phyloP scores from a whole-genome alignment of 92 coral and sea anemone species.

The Epizoanthus scotinus region DNA sequence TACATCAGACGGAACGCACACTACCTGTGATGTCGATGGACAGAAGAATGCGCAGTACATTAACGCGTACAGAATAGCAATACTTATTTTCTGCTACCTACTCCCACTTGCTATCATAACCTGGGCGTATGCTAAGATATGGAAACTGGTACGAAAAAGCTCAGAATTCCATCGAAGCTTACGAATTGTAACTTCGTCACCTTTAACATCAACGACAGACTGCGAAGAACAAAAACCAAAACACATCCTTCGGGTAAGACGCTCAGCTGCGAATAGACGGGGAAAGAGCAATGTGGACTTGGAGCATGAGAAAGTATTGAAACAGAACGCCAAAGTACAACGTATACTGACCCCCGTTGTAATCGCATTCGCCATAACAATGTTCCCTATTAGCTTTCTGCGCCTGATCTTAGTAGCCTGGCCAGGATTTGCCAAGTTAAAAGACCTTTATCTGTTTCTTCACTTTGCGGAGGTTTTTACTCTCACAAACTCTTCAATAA shows the following conservation, averaged over 20 bases:
- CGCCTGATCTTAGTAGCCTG: constrained; percentile 29
- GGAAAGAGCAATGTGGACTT: background rate
- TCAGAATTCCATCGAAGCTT: constrained; percentile 12
- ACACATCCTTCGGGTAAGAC: no score
- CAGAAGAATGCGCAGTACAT: background rate
- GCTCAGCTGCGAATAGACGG: background rate
- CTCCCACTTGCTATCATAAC: constrained; percentile 31
- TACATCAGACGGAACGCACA: background rate
- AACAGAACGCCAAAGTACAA: constrained; percentile 45
- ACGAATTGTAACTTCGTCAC: background rate
- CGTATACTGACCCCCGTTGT: constrained; percentile 56
- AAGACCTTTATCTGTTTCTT: background rate
- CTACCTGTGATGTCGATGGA: background rate
- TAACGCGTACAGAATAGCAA: background rate
- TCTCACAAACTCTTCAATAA: constrained; percentile 46
- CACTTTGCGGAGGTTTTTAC: constrained; percentile 17
- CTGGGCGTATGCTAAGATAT: constrained; percentile 17
- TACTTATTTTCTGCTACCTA: background rate
- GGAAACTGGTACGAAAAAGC: constrained; percentile 8
- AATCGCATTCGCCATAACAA: constrained; percentile 51
- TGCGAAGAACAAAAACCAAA: no score
- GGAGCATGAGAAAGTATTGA: constrained; percentile 1
- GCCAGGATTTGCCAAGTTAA: constrained; percentile 23
- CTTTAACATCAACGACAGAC: no score
- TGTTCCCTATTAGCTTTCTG: constrained; percentile 49